Evolutionary conservation across 1,140 invertebrate genomes (phyloP), one percentile per base, ranked within the genome.

Genomic region (Megalopta genalis): DNA sequence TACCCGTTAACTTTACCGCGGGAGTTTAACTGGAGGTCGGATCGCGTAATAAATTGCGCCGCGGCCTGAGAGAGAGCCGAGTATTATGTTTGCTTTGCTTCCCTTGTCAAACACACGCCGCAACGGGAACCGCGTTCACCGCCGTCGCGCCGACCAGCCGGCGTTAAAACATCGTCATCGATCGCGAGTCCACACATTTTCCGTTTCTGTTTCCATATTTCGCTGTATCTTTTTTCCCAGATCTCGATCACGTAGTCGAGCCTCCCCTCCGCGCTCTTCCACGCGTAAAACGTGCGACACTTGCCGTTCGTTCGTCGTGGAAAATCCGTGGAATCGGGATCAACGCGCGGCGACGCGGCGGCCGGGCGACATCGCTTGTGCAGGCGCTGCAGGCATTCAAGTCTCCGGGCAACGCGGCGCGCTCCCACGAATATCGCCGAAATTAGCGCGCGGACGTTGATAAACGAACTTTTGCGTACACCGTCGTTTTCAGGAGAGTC

Each of bases 91-190:
- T 81, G 80, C 82, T 78, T 85, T 87, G 80, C 69, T 66, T 77
- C 79, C 81, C 83, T 84, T 88, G 83, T 88, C 87, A 86, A 85
- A 86, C 86, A 83, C 75, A 85, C 81, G 76, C 85, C 85, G 86
- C 70, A 52, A 60, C 74, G 71, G 64, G 73, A 54, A 54, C 77
- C 60, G 3, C 25, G 74, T 77, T 77, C 39, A 60, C 70, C 60
- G 49, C 76, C 39, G 2, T 9, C 39, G 39, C 39, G 39, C 39
- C 39, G 8, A 0, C 8, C 67, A 32, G 63, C 5, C 18, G 23
- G 18, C n/a, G 23, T 23, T 65, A 69, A n/a, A n/a, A 80, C 59
- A 21, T 63, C 57, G 52, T 72, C 62, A 67, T 67, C 59, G 62
- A 67, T 42, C 16, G 25, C 49, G 63, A 62, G 32, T 25, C 25